phyloP scores from a whole-genome alignment of 2,113 vertebrate species.

The Phalacrocorax aristotelis region DNA sequence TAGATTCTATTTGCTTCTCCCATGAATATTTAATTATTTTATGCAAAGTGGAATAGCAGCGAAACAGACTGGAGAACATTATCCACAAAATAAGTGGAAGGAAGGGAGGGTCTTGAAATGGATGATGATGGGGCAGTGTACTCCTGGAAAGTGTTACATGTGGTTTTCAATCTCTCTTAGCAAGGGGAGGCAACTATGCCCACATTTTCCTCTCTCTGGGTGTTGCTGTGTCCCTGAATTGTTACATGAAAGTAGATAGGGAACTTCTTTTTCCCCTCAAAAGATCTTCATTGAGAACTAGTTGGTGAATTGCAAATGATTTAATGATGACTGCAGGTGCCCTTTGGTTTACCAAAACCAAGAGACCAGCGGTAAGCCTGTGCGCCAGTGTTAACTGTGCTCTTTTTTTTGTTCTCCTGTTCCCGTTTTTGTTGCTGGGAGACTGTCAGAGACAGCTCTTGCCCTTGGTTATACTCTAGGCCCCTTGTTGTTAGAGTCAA shows the following conservation, averaged over 20 bases:
- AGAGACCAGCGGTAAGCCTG: neutral
- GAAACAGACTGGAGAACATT: neutral
- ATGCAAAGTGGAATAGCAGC: rapidly evolving
- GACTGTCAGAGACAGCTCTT: neutral
- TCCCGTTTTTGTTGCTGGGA: neutral
- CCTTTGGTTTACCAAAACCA: neutral
- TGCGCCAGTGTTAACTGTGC: neutral
- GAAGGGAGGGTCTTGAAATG: neutral
- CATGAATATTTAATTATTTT: neutral
- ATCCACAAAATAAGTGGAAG: neutral
- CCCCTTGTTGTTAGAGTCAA: neutral
- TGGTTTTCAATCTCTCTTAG: neutral
- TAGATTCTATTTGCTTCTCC: neutral
- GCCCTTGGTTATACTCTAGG: neutral
- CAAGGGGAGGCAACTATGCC: neutral
- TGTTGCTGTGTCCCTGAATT: neutral
- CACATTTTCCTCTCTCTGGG: neutral
- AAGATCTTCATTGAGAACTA: neutral
- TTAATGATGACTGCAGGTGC: neutral
- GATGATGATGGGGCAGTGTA: neutral
- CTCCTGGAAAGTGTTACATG: neutral
- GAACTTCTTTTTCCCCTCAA: neutral
- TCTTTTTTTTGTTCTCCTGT: neutral
- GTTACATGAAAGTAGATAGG: neutral
- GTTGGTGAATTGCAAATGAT: neutral